Percentiles rank a stretch among this genome's conserved stretches.
phyloP scores from a whole-genome alignment of 2,888 invertebrate genomes.

The Lasiommata megera region DNA sequence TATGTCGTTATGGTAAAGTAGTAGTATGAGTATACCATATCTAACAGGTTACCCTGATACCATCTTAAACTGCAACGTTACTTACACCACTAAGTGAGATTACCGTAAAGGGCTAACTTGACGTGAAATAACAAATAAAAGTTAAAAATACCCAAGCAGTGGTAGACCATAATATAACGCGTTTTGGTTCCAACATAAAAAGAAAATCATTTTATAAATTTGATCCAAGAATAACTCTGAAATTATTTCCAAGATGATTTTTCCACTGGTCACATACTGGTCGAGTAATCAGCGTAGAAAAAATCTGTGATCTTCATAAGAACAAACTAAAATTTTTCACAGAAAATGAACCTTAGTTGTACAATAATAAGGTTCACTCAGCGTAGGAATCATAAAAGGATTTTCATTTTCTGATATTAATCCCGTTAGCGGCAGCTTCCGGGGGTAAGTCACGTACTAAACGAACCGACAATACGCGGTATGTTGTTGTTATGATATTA shows the following conservation, averaged over 20 bases:
- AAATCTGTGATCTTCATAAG: background rate
- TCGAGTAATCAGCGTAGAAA: slow-evolving; percentile 2
- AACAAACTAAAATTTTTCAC: background rate
- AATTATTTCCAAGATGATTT: background rate
- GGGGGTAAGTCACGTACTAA: slow-evolving; percentile 5
- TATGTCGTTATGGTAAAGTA: no score
- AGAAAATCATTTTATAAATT: no score
- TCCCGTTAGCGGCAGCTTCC: slow-evolving; percentile 6
- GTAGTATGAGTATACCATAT: no score
- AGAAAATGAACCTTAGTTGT: background rate
- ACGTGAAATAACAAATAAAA: no score
- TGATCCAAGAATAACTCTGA: background rate
- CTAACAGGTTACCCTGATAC: no score
- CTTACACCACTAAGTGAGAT: no score
- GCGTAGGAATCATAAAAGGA: background rate
- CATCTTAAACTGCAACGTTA: no score
- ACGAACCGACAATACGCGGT: slow-evolving; percentile 8
- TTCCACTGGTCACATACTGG: background rate
- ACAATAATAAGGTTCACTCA: background rate
- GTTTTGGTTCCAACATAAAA: no score
- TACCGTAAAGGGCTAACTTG: no score
- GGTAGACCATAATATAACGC: no score
- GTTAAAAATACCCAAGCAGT: no score
- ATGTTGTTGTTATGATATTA: background rate
- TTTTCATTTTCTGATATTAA: slow-evolving; percentile 11